These are phyloP conservation scores for Empidonax traillii DNA, from an alignment of 2,113 vertebrate genomes.

Conservation along the genomic window DNA sequence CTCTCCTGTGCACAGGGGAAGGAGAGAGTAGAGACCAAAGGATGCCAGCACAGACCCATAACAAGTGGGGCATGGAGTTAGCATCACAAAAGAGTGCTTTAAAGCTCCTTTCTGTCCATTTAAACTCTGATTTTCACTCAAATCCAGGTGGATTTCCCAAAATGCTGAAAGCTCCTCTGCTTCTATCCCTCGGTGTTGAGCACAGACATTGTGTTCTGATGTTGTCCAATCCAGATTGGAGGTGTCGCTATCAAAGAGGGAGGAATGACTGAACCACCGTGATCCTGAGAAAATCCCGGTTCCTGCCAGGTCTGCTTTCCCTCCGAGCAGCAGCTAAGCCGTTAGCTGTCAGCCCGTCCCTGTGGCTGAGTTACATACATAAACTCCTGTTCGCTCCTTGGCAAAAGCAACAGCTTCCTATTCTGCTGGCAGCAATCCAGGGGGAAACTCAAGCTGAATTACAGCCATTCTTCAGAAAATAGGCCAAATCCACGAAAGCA, in stretches of 20 bases:
- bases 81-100: not conserved
- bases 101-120: not conserved
- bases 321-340: not conserved
- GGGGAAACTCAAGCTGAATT: slow-evolving; percentile 82
- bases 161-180: not conserved
- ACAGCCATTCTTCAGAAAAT: slow-evolving; percentile 86
- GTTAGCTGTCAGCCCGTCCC: slow-evolving; percentile 36
- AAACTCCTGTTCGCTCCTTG: slow-evolving; percentile 74
- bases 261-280: not conserved
- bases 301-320: not conserved
- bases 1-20: not conserved
- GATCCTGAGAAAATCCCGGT: not conserved
- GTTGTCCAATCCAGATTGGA: not conserved
- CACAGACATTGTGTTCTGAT: fast-evolving
- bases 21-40: not conserved
- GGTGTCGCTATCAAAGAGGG: not conserved
- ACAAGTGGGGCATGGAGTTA: not conserved
- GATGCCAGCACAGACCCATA: not conserved
- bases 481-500: slow-evolving; percentile 71
- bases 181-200: not conserved
- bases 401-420: slow-evolving; percentile 85
- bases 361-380: not conserved
- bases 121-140: not conserved
- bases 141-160: not conserved
- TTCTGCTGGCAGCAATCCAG: slow-evolving; percentile 83